phyloP scores from a whole-genome alignment of 2,113 vertebrate species.

The Ceratotherium simum region DNA sequence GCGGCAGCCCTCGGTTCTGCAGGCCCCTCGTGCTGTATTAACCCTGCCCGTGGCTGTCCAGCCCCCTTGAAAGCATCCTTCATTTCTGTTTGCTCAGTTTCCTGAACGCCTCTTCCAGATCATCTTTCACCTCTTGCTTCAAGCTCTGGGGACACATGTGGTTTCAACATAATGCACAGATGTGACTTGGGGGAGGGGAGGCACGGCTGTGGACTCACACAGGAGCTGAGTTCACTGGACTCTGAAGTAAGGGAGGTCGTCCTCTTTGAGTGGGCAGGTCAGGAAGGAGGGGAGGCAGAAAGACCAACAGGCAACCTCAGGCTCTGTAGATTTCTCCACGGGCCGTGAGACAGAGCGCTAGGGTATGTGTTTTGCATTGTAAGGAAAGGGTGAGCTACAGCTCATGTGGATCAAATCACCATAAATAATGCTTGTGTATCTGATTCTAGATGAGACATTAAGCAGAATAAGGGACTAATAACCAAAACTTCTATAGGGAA shows the following conservation, averaged over 20 bases:
- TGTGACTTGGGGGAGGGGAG: conserved; percentile 60
- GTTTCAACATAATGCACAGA: conserved; percentile 76
- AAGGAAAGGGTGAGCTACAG: not conserved
- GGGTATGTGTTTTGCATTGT: not conserved
- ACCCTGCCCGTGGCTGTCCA: not conserved
- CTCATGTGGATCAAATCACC: not conserved
- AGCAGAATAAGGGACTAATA: not conserved
- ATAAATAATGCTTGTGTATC: not conserved
- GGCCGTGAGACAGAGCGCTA: accelerated
- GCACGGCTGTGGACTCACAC: not conserved
- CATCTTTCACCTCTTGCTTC: conserved; percentile 74
- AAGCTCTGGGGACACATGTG: conserved; percentile 67
- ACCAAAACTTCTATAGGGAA: not conserved
- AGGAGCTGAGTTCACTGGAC: conserved; percentile 31
- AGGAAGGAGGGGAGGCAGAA: not conserved
- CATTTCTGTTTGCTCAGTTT: conserved; percentile 64
- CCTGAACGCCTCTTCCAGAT: conserved; percentile 65
- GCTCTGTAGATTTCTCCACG: not conserved
- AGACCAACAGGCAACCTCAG: not conserved
- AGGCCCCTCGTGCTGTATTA: not conserved
- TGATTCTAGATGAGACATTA: not conserved
- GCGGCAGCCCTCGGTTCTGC: not conserved
- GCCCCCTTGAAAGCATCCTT: conserved; percentile 45
- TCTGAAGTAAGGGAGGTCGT: not conserved
- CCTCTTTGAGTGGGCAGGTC: not conserved